Conservation (phyloP, 2,888 invertebrate species). For the Agapetus fuscipes region DNA sequence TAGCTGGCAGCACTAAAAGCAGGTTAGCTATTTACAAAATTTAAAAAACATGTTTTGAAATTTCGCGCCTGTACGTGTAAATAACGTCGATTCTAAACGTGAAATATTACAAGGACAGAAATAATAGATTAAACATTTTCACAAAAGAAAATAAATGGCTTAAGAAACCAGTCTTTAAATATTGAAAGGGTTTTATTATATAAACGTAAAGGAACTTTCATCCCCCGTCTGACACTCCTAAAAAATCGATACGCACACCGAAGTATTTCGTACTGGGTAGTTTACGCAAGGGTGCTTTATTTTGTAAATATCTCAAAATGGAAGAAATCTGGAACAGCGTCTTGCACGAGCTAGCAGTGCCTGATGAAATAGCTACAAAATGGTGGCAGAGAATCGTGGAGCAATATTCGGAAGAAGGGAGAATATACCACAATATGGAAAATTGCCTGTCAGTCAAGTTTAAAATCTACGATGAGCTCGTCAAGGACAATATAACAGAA, state of each 20-base stretch:
- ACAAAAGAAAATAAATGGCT: no score
- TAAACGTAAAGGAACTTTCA: no score
- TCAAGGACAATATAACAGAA: conserved; percentile 18
- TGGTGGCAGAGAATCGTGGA: conserved; percentile 18
- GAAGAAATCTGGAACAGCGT: conserved; percentile 19
- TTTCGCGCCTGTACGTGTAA: no score
- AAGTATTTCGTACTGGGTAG: background rate
- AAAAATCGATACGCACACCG: conserved; percentile 14
- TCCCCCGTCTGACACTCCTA: conserved; percentile 10
- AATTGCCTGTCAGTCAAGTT: conserved; percentile 16
- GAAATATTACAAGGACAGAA: no score
- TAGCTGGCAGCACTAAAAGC: no score
- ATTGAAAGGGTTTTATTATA: no score
- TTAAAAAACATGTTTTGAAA: no score
- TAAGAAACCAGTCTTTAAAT: no score
- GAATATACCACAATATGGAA: conserved; percentile 20
- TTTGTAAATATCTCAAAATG: conserved; percentile 8
- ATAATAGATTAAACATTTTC: no score
- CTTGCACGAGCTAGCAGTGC: conserved; percentile 14
- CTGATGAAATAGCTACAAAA: conserved; percentile 17
- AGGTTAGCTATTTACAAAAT: no score
- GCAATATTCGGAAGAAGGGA: conserved; percentile 14
- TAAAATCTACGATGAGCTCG: conserved; percentile 15
- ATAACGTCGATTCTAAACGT: no score
- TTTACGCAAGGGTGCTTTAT: background rate